A percentile compares a stretch with the other conserved stretches of the same genome.
These are phyloP conservation scores for Anticlea derivata DNA, from an alignment of 2,888 invertebrate genomes.

Conservation along the genomic window DNA sequence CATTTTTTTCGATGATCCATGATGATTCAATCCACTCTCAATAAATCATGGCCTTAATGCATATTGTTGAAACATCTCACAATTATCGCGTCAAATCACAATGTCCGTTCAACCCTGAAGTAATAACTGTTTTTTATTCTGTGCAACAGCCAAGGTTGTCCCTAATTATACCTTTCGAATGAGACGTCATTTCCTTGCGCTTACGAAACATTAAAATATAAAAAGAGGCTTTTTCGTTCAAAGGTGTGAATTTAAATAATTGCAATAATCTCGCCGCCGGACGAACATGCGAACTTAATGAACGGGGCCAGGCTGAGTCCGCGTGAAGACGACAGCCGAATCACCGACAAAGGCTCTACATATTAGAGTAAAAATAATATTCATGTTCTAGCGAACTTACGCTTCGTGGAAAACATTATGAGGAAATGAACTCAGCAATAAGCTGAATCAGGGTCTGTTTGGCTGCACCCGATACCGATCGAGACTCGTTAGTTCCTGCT, in stretches of 20 bases:
- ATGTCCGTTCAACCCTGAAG: slow-evolving; percentile 65
- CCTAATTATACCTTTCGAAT: slow-evolving; percentile 83
- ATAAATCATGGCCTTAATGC: slow-evolving; percentile 33
- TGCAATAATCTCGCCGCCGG: slow-evolving; percentile 76
- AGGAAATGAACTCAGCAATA: too few relatives aligned
- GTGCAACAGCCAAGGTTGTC: slow-evolving; percentile 62
- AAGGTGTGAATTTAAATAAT: slow-evolving; percentile 85
- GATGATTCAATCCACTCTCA: slow-evolving; percentile 19
- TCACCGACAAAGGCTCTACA: slow-evolving; percentile 50
- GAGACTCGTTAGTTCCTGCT: too few relatives aligned
- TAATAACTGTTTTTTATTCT: slow-evolving; percentile 23
- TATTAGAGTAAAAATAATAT: slow-evolving; percentile 1
- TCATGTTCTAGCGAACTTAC: too few relatives aligned
- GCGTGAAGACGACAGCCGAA: slow-evolving; percentile 65
- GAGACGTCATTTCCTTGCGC: slow-evolving; percentile 81
- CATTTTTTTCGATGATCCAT: too few relatives aligned
- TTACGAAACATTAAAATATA: slow-evolving; percentile 80
- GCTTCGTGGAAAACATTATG: too few relatives aligned
- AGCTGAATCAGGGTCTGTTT: too few relatives aligned
- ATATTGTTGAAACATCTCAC: slow-evolving; percentile 66
- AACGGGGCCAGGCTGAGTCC: slow-evolving; percentile 48
- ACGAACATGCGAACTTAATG: slow-evolving; percentile 80
- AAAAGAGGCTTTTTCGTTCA: slow-evolving; percentile 79
- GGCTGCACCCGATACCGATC: too few relatives aligned
- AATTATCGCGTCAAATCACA: slow-evolving; percentile 68